phyloP scores from a whole-genome alignment of 2,888 invertebrate species.

The Mamestra brassicae region DNA sequence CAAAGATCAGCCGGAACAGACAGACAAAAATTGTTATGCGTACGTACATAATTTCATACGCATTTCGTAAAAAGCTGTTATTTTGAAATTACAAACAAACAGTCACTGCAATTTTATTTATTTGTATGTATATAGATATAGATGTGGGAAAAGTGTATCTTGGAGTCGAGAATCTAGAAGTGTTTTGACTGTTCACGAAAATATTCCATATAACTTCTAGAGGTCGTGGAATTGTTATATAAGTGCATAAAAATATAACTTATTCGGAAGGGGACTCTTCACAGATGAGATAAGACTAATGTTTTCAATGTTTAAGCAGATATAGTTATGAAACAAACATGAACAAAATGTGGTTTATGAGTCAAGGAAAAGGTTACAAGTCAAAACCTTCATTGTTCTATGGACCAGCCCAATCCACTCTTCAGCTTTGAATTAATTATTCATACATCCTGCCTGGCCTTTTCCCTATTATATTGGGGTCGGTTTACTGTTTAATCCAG shows the following conservation, averaged over 20 bases:
- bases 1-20: too few relatives aligned
- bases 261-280: not conserved
- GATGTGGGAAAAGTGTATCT: constrained; percentile 1
- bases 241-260: too few relatives aligned
- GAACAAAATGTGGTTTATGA: too few relatives aligned
- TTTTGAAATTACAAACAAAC: too few relatives aligned
- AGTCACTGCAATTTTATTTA: too few relatives aligned
- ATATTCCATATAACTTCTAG: constrained; percentile 1
- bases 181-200: not conserved
- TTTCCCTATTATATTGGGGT: too few relatives aligned
- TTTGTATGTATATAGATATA: not conserved
- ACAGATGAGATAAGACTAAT: not conserved
- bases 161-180: not conserved
- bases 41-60: too few relatives aligned
- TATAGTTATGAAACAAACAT: too few relatives aligned
- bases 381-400: not conserved
- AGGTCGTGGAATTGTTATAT: constrained; percentile 2
- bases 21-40: too few relatives aligned
- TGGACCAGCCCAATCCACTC: not conserved
- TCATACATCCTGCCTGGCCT: too few relatives aligned
- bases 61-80: too few relatives aligned
- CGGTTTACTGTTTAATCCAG: too few relatives aligned
- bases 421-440: not conserved
- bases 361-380: not conserved
- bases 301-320: not conserved